Base-by-base conservation (phyloP, 1,140 invertebrate species). In the Orchesella cincta region DNA sequence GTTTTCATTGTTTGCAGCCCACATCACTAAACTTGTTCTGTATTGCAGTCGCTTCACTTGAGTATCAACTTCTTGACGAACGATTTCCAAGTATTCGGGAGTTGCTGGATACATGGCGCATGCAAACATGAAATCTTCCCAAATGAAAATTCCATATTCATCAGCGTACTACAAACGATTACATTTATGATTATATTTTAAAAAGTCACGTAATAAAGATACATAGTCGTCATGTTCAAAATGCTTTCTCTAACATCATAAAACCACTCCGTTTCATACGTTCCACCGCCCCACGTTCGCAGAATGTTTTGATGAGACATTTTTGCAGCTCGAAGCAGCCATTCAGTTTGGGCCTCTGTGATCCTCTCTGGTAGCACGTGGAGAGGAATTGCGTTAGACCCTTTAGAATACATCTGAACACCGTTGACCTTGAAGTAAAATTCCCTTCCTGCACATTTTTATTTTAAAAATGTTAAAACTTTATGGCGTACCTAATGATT, bases 1-100 rank as follows among this genome's bases (percentile, higher is more conserved):
- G 84, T 99, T 99, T 87, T 99, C 98, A 86, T 99, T 99, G 85
- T 99, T 99, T 1, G 94, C 96, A 20, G 95, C 93, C 92, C 94
- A 95, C 0, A 98, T 81, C 0, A 94, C 91, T 67, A 99, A 90
- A 73, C 93, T 95, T 0, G 97, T 89, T 87, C 98, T 96, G 84
- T 94, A 89, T 79, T 95, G 92, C 5, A 99, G 86, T 75, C 96
- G 88, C 76, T 89, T 87, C 0, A 97, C 89, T 85, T 97, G 96
- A 83, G 97, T 92, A 29, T 86, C 86, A 12, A 98, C 87, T 89
- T 99, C 98, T 26, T 85, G 83, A 36, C 85, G 84, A 0, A 98
- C 94, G 16, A 88, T 90, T 1, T 82, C 67, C 1, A 99, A 85
- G 86, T 97, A 98, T 14, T 88, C 84, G 0, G 86, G 78, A 74